Evolutionary conservation across 2,797 vertebrate genomes (phyloP), one percentile per base, ranked within the genome.

Genomic region (Sebastes kiyomatsui): DNA sequence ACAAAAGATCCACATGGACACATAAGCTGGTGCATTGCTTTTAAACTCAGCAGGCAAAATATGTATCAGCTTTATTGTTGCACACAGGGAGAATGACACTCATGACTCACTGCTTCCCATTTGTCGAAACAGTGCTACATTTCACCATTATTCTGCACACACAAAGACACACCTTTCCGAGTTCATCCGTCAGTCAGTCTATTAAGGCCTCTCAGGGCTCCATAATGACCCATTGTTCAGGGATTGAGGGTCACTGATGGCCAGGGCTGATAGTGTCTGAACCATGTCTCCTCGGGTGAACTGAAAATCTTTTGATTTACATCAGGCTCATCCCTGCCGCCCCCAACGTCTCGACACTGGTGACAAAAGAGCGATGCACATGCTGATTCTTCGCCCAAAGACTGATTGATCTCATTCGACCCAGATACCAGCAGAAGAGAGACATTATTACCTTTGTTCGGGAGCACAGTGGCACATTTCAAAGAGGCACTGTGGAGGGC

Each of bases 141-240:
- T 85, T 88, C 5, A 11, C 85, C 74, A 32, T 78, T 65, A 55
- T 90, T 65, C 81, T 33, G 80, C 55, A 28, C 66, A 77, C 30
- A 76, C 73, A 84, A 33, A 85, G 61, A 74, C 64, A 69, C 87
- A 87, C 87, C 75, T 90, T 83, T 87, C 76, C 77, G 82, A 91
- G 91, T 94, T 92, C 87, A 91, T 92, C 91, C 80, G 76, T 94
- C 93, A 91, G 90, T 95, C 91, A 88, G 92, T 94, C 94, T 91
- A 93, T 95, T 95, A 96, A 92, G 81, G 88, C 84, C 82, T 89
- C 91, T 88, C 88, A 55, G 80, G 82, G 88, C 87, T 82, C 85
- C 88, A 71, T 95, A 95, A 94, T 94, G 91, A 94, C 92, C 93
- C 85, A 91, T 93, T 95, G 94, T 95, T 94, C 92, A 65, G 90